Evolutionary conservation across 1,140 invertebrate genomes (phyloP), one percentile per base, ranked within the genome.

Genomic region (Periplaneta americana): DNA sequence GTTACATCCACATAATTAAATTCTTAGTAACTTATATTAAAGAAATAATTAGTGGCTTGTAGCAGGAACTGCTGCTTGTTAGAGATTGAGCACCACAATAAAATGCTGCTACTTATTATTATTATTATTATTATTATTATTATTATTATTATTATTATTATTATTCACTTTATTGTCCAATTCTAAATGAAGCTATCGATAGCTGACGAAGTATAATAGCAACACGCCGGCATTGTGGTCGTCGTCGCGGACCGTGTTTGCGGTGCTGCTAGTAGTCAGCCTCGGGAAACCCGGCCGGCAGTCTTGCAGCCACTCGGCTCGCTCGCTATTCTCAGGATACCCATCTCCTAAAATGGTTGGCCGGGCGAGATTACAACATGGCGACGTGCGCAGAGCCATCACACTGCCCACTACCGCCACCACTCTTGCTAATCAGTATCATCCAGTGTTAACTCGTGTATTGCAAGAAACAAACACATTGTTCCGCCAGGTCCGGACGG

Each of bases 301-400:
- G 48, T 28, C 22, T 28, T n/a, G 48, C n/a, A 66, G 28, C 22
- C 48, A n/a, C 22, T n/a, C 28, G 22, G 22, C 48, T 66, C n/a
- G 48, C 22, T 83, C 84, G 84, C 86, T 86, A 85, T 86, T 86
- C 86, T 86, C 84, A 85, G 85, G 83, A 80, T 84, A 82, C 74
- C 83, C 84, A 85, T 85, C 83, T 84, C 86, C 86, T 86, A 86
- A 86, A 86, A 85, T 84, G 86, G 86, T 66, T 75, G 39, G 39
- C 76, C 81, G 76, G 81, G 79, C 79, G 79, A 74, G 79, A 66
- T 80, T 66, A 74, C 79, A 80, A 80, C 34, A 80, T 80, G 79
- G 79, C 79, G 79, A 66, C 33, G 34, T 74, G 79, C 79, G 48
- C 48, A 66, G 11, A 66, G 22, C 2, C 48, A 66, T 66, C 48